These are phyloP conservation scores for Actenoides hombroni DNA, from an alignment of 2,113 vertebrate species.

Conservation along the genomic window DNA sequence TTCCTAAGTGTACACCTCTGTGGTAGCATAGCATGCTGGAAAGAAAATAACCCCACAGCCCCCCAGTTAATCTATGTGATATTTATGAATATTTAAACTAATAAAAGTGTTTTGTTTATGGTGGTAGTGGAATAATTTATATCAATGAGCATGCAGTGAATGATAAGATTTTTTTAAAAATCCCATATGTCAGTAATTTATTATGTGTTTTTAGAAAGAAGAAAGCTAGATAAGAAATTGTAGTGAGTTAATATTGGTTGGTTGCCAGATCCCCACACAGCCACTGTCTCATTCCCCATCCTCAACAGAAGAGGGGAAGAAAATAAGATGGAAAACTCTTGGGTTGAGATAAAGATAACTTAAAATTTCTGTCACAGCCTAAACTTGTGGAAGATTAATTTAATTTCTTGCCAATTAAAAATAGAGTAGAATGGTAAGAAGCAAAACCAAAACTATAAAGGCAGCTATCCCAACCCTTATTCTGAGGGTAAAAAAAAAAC, in stretches of 20 bases:
- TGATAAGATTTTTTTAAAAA: background rate
- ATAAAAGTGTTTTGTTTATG: background rate
- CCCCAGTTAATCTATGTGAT: background rate
- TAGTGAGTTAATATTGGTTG: background rate
- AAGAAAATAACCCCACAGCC: background rate
- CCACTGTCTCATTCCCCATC: background rate
- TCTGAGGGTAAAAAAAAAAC: background rate
- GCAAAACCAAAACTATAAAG: background rate
- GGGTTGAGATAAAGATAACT: background rate
- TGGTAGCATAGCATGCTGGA: background rate
- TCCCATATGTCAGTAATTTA: background rate
- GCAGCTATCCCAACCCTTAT: background rate
- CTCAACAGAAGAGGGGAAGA: background rate
- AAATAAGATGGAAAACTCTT: background rate
- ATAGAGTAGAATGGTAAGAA: background rate
- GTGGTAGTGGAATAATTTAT: background rate
- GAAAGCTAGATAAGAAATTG: background rate
- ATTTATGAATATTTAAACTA: background rate
- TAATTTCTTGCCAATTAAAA: background rate
- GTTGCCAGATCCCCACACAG: background rate
- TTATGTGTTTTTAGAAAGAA: background rate
- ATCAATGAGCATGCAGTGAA: background rate
- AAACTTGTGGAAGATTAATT: background rate
- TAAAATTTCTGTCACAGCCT: background rate
- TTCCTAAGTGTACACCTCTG: background rate